Conservation (phyloP, 2,888 invertebrate genomes). For the Acanthococcus lagerstroemiae region DNA sequence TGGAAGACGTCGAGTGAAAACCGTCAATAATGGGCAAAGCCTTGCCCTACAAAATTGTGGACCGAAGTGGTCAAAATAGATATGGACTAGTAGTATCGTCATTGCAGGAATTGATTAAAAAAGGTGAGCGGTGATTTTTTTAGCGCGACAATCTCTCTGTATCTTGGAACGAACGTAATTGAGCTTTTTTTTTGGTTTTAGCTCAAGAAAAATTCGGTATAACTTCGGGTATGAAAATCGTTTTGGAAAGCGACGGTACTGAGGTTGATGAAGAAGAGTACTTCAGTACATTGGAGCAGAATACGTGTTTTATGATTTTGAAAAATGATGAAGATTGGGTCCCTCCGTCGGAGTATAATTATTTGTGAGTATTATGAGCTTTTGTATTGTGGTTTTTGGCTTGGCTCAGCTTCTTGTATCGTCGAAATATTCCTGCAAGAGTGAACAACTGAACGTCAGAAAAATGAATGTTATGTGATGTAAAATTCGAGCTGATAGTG, state of each 20-base stretch:
- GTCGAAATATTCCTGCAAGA: too few species aligned
- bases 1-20: too few species aligned
- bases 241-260: constrained; percentile 84
- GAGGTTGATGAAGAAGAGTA: constrained; percentile 94
- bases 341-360: constrained; percentile 32
- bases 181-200: constrained; percentile 32
- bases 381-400: too few species aligned
- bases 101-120: constrained; percentile 63
- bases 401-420: too few species aligned
- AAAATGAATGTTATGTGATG: too few species aligned
- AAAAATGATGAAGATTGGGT: constrained; percentile 37
- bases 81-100: constrained; percentile 73
- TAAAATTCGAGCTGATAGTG: too few species aligned
- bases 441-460: too few species aligned
- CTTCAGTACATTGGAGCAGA: constrained; percentile 78
- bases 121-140: constrained; percentile 41
- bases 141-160: neutral
- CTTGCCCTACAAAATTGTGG: constrained; percentile 64
- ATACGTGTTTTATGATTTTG: constrained; percentile 75
- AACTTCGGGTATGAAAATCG: constrained; percentile 56
- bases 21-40: constrained; percentile 29
- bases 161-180: neutral
- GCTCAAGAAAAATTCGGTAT: constrained; percentile 60
- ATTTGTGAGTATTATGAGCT: constrained; percentile 12
- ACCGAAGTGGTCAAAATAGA: constrained; percentile 65